Conservation (phyloP, 2,888 invertebrate genomes). For the Eupithecia subumbrata region DNA sequence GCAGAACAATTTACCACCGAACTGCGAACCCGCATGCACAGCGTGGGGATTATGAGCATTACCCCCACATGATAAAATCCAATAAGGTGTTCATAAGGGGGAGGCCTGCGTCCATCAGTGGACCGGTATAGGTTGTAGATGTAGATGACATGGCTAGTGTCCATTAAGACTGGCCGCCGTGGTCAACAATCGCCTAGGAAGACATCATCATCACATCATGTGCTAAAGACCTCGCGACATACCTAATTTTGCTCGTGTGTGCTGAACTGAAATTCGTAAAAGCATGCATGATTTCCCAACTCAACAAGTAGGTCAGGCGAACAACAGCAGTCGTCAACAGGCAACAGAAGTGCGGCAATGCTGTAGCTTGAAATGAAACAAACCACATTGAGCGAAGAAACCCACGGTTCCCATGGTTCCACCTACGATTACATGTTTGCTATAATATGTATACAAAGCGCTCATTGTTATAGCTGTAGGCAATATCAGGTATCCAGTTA, state of each 20-base stretch:
- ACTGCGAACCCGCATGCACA: too few relatives aligned
- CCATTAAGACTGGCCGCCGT: too few relatives aligned
- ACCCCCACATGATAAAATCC: too few relatives aligned
- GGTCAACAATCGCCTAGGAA: neutral
- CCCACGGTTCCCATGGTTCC: slow-evolving; percentile 18
- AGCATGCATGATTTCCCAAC: neutral
- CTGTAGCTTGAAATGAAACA: slow-evolving; percentile 18
- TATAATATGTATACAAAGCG: neutral
- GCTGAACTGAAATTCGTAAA: neutral
- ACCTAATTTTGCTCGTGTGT: too few relatives aligned
- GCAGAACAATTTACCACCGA: too few relatives aligned
- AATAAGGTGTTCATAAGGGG: too few relatives aligned
- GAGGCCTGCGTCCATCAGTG: too few relatives aligned
- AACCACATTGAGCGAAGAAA: slow-evolving; percentile 19
- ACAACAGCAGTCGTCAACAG: neutral
- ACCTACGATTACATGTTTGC: neutral
- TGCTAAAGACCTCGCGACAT: too few relatives aligned
- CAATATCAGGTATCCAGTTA: neutral
- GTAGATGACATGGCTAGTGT: too few relatives aligned
- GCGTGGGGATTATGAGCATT: too few relatives aligned
- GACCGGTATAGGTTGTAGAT: too few relatives aligned
- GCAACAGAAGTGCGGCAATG: neutral
- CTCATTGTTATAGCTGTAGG: neutral
- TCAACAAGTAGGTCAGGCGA: neutral
- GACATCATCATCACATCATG: neutral